A percentile compares a stretch with the other conserved stretches of the same genome.
phyloP scores from a whole-genome alignment of 2,888 invertebrate species.

The Lepetodrilus schrolli region DNA sequence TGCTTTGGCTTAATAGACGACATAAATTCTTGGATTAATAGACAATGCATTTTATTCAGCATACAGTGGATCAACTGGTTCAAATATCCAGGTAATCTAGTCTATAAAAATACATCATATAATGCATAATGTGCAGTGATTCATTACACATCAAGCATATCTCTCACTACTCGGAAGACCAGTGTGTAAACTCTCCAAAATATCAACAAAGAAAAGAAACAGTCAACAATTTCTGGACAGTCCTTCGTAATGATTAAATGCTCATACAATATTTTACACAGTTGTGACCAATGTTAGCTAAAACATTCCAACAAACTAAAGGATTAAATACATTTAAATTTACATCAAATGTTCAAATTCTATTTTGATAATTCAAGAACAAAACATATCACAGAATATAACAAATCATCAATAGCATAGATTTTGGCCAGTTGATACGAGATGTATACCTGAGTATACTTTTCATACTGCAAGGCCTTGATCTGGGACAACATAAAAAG shows the following conservation, averaged over 20 bases:
- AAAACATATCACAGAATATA: not conserved
- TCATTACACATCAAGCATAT: not conserved
- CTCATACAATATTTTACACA: not conserved
- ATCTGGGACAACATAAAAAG: no score
- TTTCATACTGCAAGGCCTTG: no score
- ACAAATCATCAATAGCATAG: not conserved
- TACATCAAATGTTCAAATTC: not conserved
- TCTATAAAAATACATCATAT: conserved; percentile 16
- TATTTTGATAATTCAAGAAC: not conserved
- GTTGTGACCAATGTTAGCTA: not conserved
- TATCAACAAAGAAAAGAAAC: not conserved
- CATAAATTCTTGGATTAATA: not conserved
- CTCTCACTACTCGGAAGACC: not conserved
- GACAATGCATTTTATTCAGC: conserved; percentile 23
- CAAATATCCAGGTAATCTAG: not conserved
- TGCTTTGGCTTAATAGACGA: no score
- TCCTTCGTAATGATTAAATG: not conserved
- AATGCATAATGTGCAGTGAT: not conserved
- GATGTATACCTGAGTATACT: not conserved
- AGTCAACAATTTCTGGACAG: not conserved
- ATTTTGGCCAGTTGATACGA: not conserved
- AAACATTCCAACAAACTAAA: not conserved
- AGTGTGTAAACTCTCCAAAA: not conserved
- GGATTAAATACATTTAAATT: not conserved
- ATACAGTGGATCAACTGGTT: not conserved